These are phyloP conservation scores for Embidobia sp. DNA, from an alignment of 2,888 invertebrate species.

Conservation along the genomic window DNA sequence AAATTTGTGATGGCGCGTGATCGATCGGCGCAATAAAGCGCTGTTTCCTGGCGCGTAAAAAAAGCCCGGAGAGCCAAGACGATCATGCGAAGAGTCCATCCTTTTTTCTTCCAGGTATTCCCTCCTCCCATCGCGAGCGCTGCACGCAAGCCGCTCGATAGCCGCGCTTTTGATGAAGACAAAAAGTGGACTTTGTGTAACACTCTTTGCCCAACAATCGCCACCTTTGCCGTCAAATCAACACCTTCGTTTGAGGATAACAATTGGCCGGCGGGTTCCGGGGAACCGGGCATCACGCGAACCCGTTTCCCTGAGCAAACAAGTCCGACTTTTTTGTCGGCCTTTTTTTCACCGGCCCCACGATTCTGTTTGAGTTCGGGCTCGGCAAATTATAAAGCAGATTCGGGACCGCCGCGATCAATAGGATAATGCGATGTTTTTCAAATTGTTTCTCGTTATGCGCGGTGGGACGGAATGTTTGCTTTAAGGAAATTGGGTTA, in stretches of 20 bases:
- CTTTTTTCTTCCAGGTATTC: constrained; percentile 39
- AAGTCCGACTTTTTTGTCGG: constrained; percentile 18
- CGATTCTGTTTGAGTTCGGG: no score
- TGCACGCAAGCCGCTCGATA: not conserved
- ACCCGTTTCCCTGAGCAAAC: constrained; percentile 43
- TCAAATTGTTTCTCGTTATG: constrained; percentile 26
- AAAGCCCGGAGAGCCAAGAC: constrained; percentile 39
- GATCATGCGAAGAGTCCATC: constrained; percentile 54
- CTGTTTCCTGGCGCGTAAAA: constrained; percentile 21
- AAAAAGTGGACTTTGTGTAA: constrained; percentile 28
- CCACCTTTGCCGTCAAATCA: constrained; percentile 49
- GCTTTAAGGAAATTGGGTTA: constrained; percentile 27
- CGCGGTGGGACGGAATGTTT: constrained; percentile 26
- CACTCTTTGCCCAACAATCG: constrained; percentile 23
- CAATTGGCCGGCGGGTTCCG: constrained; percentile 21
- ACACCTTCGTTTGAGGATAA: constrained; percentile 40
- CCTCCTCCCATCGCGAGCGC: constrained; percentile 15
- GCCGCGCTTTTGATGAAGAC: constrained; percentile 29
- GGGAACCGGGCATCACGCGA: constrained; percentile 39
- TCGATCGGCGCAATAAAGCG: constrained; percentile 49
- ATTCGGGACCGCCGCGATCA: constrained; percentile 9
- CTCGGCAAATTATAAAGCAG: constrained; percentile 26
- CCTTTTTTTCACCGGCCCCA: no score
- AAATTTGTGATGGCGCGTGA: constrained; percentile 54
- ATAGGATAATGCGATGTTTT: constrained; percentile 33